Base-by-base conservation (phyloP, 1,140 invertebrate species). In the Ganaspis sp. region DNA sequence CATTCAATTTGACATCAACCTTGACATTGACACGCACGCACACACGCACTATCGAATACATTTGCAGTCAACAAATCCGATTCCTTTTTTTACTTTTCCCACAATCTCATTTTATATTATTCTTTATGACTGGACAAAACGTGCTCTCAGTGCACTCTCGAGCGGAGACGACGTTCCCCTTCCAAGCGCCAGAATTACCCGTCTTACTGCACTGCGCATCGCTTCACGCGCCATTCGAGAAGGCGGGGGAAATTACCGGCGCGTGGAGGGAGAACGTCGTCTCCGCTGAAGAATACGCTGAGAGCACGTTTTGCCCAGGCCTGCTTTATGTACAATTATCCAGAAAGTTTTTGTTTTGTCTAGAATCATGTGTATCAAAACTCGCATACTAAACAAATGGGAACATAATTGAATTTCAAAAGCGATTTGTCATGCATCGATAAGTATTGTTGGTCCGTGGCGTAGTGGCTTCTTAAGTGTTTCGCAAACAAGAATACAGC, bases 381-480 rank as follows among this genome's bases (percentile, higher is more conserved):
- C 12, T 29, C 4, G 29, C 58, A n/a, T n/a, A 64, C 58, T 64
- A 6, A n/a, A 34, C 58, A 64, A 64, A 64, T 29, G 17, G 45
- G 45, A 49, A 64, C 15, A 64, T n/a, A 29, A 29, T 34, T 12
- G 0, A 29, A 12, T 26, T 29, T 64, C 4, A 34, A n/a, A 64
- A n/a, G 58, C 58, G 23, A 29, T 29, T 64, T 64, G 45, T 49
- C 45, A 49, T 84, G 74, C 77, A 80, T 82, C 77, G 64, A 82
- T 84, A 80, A 84, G 81, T 86, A 86, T 87, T 87, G 86, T 79
- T 87, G 85, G 79, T 87, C 80, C 85, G 79, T 87, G 86, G 82
- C 83, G 86, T 88, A 87, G 87, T 87, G 84, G 87, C 86, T 88
- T 88, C 42, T 85, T 86, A 83, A 85, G 80, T 87, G 85, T 88